These are phyloP conservation scores for Leptodactylus fuscus DNA, from an alignment of 2,113 vertebrate genomes.

Conservation along the genomic window DNA sequence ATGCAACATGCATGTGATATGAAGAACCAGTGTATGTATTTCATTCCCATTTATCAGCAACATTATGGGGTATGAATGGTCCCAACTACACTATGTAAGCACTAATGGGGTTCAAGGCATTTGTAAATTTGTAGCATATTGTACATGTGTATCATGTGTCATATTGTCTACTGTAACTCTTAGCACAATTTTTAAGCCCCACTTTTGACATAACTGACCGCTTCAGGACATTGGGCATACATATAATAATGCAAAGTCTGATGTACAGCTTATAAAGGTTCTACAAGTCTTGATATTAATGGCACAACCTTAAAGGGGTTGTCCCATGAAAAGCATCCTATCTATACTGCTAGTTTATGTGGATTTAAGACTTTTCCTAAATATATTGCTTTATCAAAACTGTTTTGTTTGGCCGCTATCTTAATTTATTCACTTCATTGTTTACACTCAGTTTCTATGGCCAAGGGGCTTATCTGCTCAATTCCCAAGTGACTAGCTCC, in stretches of 20 bases:
- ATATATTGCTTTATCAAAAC: no score
- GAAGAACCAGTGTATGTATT: background rate
- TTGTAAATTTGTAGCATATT: background rate
- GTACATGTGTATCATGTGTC: background rate
- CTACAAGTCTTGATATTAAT: no score
- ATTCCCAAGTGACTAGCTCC: no score
- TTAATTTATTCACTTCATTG: no score
- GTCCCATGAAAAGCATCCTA: no score
- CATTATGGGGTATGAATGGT: background rate
- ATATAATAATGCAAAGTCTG: background rate
- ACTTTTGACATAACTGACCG: background rate
- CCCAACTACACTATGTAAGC: background rate
- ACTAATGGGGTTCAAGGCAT: background rate
- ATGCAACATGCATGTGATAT: background rate
- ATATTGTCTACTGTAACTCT: background rate
- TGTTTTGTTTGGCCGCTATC: no score
- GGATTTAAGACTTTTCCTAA: no score
- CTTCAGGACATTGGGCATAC: background rate
- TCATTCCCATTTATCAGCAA: background rate
- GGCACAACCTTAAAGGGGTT: no score
- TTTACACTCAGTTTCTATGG: no score
- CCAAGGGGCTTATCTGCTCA: no score
- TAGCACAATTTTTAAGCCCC: background rate
- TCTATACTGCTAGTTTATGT: no score
- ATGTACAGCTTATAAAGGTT: no score